A percentile compares a stretch with the other conserved stretches of the same genome.
phyloP scores from a whole-genome alignment of 1,140 invertebrate genomes.

The Drosophila ananassae region DNA sequence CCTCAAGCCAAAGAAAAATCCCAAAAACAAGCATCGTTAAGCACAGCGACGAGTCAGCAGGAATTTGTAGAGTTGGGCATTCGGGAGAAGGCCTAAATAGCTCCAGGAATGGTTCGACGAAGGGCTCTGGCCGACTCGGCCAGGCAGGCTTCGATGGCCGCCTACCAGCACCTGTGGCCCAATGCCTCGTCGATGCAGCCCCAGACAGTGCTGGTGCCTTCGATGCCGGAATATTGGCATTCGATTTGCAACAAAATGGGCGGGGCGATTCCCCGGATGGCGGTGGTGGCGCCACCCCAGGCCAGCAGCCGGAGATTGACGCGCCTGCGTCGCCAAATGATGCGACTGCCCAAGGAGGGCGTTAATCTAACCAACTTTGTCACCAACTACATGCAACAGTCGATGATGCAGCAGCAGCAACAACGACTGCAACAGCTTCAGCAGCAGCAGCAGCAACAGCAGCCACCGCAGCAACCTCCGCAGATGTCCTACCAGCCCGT shows the following conservation, averaged over 20 bases:
- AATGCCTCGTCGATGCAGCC: constrained; percentile 6
- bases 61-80: background rate
- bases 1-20: constrained; percentile 19
- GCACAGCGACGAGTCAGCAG: background rate
- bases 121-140: constrained; percentile 28
- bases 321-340: constrained; percentile 34
- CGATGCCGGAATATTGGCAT: constrained; percentile 37
- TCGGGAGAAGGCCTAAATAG: background rate
- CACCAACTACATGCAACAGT: constrained; percentile 13
- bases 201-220: background rate
- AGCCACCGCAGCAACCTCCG: background rate
- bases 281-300: constrained; percentile 21
- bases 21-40: constrained; percentile 2
- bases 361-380: background rate
- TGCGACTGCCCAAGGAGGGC: constrained; percentile 9
- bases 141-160: constrained; percentile 33
- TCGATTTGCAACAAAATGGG: constrained; percentile 39
- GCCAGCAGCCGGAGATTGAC: constrained; percentile 28
- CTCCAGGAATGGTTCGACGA: constrained; percentile 51
- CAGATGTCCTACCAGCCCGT: background rate
- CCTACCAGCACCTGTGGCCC: constrained; percentile 33
- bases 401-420: constrained; percentile 8
- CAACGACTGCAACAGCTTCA: background rate
- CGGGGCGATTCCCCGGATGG: constrained; percentile 37
- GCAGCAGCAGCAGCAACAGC: background rate